Evolutionary conservation across 2,113 vertebrate genomes (phyloP).

Genomic region (Pluvianellus socialis): DNA sequence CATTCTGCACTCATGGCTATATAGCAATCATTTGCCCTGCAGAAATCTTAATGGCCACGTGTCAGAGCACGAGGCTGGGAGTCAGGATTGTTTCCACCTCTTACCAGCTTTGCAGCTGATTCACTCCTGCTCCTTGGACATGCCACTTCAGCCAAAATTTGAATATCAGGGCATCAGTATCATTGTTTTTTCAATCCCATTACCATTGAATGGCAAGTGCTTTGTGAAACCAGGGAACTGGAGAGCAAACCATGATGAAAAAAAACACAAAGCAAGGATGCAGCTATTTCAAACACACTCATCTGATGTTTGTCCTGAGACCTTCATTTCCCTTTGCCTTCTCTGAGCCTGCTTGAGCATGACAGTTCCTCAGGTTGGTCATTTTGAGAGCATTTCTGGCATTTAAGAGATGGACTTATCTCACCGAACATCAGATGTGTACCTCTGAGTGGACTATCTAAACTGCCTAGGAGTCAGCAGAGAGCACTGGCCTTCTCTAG

Average conservation of each 20-base stretch:
- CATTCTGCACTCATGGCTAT: not conserved
- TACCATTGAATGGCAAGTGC: not conserved
- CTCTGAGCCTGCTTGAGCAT: not conserved
- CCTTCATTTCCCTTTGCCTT: not conserved
- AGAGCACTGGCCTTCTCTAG: not conserved
- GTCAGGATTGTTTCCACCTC: not conserved
- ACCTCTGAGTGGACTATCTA: not conserved
- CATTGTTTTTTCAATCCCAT: not conserved
- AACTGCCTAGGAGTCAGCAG: not conserved
- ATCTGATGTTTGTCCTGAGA: not conserved
- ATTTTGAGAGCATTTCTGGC: not conserved
- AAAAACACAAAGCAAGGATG: not conserved
- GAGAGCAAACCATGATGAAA: not conserved
- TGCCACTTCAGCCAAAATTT: not conserved
- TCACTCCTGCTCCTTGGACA: not conserved
- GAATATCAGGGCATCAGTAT: not conserved
- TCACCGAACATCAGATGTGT: fast-evolving
- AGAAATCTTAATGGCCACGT: not conserved
- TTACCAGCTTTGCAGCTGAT: not conserved
- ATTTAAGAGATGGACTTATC: not conserved
- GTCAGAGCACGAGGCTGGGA: not conserved
- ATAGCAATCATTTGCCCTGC: not conserved
- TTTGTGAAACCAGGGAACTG: not conserved
- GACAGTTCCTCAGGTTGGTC: not conserved
- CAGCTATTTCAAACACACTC: not conserved